Evolutionary conservation across 2,888 invertebrate species (phyloP).

Genomic region (Euphydryas editha): DNA sequence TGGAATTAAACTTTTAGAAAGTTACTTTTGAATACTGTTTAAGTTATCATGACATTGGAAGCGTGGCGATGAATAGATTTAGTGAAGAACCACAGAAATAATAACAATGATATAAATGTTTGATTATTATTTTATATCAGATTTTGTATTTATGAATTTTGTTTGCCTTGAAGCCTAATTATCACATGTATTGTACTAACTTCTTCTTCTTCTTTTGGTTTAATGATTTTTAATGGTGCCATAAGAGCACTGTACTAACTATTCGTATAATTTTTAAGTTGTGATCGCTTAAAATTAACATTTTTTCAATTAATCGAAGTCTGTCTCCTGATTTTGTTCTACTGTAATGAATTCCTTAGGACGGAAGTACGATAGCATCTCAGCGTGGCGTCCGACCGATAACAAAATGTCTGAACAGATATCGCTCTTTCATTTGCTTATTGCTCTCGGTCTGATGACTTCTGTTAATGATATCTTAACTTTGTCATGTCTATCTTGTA

Average conservation of each 20-base stretch:
- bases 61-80: no score
- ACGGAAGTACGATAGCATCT: slow-evolving; percentile 73
- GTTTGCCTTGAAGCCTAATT: no score
- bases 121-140: no score
- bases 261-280: not conserved
- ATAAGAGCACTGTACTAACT: no score
- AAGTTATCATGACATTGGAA: no score
- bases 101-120: no score
- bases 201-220: no score
- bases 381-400: slow-evolving; percentile 59
- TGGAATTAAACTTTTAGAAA: not conserved
- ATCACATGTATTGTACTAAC: no score
- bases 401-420: slow-evolving; percentile 68
- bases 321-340: slow-evolving; percentile 15
- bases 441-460: slow-evolving; percentile 67
- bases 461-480: slow-evolving; percentile 62
- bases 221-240: no score
- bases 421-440: slow-evolving; percentile 71
- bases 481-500: slow-evolving; percentile 60
- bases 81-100: no score
- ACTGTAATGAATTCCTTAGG: slow-evolving; percentile 54
- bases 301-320: slow-evolving; percentile 1
- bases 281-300: not conserved
- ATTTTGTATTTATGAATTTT: no score
- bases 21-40: not conserved